Evolutionary conservation across 2,888 invertebrate genomes (phyloP), one percentile per base, ranked within the genome.

Genomic region (Xanthia togata): DNA sequence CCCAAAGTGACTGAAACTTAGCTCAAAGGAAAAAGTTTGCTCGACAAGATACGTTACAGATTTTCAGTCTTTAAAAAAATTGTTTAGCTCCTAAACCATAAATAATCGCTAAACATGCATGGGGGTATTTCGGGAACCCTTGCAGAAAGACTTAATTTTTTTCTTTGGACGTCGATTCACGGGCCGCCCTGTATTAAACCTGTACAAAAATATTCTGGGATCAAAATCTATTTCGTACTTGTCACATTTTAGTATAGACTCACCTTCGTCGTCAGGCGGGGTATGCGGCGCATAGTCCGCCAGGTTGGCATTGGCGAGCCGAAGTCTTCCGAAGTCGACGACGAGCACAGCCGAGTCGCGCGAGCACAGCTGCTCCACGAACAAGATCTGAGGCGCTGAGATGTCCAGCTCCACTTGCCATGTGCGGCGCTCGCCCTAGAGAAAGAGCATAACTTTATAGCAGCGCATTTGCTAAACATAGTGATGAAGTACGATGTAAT

Each of bases 381-480:
- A 97, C 88, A 99, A 97, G 84, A 99, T 98, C 93, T 99, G 99
- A 0, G 99, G 99, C 3, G 99, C 99, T 8, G 98, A 98, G 84
- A 99, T 98, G 93, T 99, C 99, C 87, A 99, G 97, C 91, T 98
- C 98, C 81, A 99, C 96, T 84, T 98, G 98, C 99, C 99, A 99
- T 26, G 97, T 97, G 35, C 97, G 97, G 6, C 98, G 97, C 79
- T 97, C 97, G 71, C 97, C 96, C 97, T 98, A 72, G 31, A 73
- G 12, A 57, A 23, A 70, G n/a, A 31, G 47, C 20, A 14, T 8
- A 17, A 31, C 26, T 17, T 47, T 47, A 47, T 47, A 47, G 47
- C 0, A 47, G 47, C 47, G 47, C 20, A 47, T 47, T 17, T 20
- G 47, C 17, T 47, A 20, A 50, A 50, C 6, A 50, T 47, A 17